Conservation (phyloP, 2,888 invertebrate species). For the Lasioglossum pauxillum region DNA sequence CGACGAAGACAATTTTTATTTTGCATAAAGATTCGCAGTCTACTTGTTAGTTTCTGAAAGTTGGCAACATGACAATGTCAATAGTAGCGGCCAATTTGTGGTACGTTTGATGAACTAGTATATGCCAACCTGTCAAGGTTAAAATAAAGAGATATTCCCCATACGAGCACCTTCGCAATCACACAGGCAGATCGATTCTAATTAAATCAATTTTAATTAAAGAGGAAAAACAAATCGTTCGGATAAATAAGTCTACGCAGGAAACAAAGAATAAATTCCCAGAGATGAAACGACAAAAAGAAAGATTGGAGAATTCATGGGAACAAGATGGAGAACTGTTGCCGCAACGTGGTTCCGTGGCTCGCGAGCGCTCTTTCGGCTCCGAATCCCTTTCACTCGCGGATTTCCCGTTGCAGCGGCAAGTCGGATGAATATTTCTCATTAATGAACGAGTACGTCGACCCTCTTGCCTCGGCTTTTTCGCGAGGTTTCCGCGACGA, state of each 20-base stretch:
- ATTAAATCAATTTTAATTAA: no score
- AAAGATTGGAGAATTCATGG: not conserved
- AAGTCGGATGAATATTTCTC: slow-evolving; percentile 56
- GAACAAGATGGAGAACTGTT: not conserved
- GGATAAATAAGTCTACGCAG: not conserved
- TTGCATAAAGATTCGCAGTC: no score
- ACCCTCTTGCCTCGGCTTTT: slow-evolving; percentile 56
- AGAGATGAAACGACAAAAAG: not conserved
- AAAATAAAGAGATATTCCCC: not conserved
- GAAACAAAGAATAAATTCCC: not conserved
- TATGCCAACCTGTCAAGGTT: no score
- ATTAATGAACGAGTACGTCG: slow-evolving; percentile 56
- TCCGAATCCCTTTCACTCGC: slow-evolving; percentile 16
- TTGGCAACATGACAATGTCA: no score
- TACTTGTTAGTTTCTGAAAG: no score
- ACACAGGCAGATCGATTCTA: not conserved
- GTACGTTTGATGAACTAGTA: no score
- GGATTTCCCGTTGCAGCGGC: slow-evolving; percentile 11
- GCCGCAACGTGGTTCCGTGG: not conserved
- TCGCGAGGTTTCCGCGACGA: slow-evolving; percentile 35
- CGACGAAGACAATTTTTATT: no score
- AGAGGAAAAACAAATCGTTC: not conserved
- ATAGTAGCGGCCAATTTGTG: no score
- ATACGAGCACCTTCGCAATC: not conserved
- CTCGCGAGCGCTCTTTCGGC: slow-evolving; percentile 16